These are phyloP conservation scores for Chascanopsetta lugubris DNA, from an alignment of 2,113 vertebrate genomes.

Conservation along the genomic window DNA sequence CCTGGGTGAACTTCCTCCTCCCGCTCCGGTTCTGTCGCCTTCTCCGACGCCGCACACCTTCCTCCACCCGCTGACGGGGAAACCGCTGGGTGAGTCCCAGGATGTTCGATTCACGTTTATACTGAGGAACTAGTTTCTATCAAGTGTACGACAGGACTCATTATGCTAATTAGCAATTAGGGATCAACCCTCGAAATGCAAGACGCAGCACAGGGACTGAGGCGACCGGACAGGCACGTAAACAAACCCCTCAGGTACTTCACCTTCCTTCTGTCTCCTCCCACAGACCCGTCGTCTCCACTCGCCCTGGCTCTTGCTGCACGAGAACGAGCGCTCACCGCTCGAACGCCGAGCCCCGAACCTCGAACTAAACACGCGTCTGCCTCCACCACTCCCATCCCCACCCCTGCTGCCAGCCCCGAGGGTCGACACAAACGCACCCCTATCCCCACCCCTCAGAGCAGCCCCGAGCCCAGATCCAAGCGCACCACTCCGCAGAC, in stretches of 20 bases:
- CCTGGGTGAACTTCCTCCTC: slow-evolving; percentile 91
- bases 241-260: neutral
- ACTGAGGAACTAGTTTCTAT: too few species aligned
- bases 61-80: slow-evolving; percentile 96
- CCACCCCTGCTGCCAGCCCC: slow-evolving; percentile 84
- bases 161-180: too few species aligned
- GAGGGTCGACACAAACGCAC: slow-evolving; percentile 83
- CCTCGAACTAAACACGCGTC: slow-evolving; percentile 69
- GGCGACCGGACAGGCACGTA: too few species aligned
- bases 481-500: slow-evolving; percentile 84
- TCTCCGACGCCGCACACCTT: slow-evolving; percentile 90
- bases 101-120: too few species aligned
- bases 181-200: too few species aligned
- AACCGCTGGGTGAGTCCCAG: slow-evolving; percentile 82
- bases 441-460: slow-evolving; percentile 82
- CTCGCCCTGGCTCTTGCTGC: slow-evolving; percentile 96
- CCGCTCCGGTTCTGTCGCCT: slow-evolving; percentile 87
- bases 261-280: neutral
- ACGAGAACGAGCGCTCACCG: slow-evolving; percentile 92
- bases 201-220: too few species aligned
- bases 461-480: slow-evolving; percentile 87
- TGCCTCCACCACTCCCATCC: slow-evolving; percentile 64
- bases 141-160: too few species aligned
- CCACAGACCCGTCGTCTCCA: slow-evolving; percentile 90
- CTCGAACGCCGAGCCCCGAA: slow-evolving; percentile 88